Evolutionary conservation across 2,797 vertebrate species (phyloP).

Genomic region (Clarias laeviceps): DNA sequence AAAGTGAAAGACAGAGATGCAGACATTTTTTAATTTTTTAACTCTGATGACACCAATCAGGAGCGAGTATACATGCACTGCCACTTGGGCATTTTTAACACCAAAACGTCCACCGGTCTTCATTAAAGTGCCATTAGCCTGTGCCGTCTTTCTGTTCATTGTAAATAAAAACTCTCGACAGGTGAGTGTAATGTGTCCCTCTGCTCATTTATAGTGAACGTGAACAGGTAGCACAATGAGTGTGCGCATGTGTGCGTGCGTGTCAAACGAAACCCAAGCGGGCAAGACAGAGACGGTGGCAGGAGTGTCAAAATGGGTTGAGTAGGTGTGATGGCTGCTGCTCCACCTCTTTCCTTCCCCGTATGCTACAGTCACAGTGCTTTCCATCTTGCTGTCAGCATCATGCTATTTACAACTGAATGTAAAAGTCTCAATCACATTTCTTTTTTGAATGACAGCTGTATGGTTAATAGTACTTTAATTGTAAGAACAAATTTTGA

Average conservation of each 20-base stretch:
- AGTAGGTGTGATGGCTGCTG: slow-evolving; percentile 3
- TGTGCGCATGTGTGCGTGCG: neutral
- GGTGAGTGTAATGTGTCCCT: neutral
- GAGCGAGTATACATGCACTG: neutral
- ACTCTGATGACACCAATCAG: neutral
- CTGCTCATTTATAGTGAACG: neutral
- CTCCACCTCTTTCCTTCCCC: slow-evolving; percentile 5
- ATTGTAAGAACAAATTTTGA: neutral
- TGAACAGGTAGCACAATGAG: neutral
- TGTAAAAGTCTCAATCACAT: neutral
- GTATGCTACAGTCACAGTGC: slow-evolving; percentile 1
- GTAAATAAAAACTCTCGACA: slow-evolving; percentile 15
- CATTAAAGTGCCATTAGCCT: neutral
- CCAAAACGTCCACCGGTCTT: neutral
- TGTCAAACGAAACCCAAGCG: slow-evolving; percentile 9
- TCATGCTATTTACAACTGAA: neutral
- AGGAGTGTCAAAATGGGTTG: slow-evolving; percentile 12
- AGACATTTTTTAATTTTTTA: neutral
- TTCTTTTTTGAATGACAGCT: neutral
- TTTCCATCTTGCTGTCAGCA: slow-evolving; percentile 5
- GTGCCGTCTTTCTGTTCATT: neutral
- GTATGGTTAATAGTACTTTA: neutral
- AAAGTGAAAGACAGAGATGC: neutral
- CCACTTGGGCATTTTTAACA: neutral
- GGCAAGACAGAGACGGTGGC: slow-evolving; percentile 20